These are phyloP conservation scores for Eumerus sabulonum DNA, from an alignment of 2,888 invertebrate species.

Conservation along the genomic window DNA sequence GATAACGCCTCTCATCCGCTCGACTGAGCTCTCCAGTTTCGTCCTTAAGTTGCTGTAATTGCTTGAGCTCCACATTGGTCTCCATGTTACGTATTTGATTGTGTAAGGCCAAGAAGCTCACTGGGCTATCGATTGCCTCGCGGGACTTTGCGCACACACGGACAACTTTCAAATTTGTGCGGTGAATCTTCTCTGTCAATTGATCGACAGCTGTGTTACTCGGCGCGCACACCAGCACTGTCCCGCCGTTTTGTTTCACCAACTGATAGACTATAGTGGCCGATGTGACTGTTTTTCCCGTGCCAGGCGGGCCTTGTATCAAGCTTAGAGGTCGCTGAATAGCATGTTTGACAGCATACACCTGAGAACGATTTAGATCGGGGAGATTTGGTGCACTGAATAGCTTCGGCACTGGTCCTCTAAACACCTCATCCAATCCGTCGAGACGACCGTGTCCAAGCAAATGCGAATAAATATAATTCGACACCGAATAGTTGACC, in stretches of 20 bases:
- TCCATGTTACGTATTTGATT: constrained; percentile 98
- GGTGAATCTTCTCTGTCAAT: constrained; percentile 98
- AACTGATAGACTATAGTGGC: constrained; percentile 99
- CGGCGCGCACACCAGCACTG: constrained; percentile 98
- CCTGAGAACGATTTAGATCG: constrained; percentile 97
- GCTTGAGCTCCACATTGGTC: constrained; percentile 94
- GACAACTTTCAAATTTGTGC: constrained; percentile 95
- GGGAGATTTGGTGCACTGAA: constrained; percentile 98
- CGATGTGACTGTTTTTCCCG: constrained; percentile 99
- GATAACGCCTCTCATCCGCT: constrained; percentile 96
- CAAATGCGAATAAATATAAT: constrained; percentile 97
- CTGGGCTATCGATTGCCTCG: constrained; percentile 98
- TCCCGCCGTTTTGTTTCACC: constrained; percentile 95
- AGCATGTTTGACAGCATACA: constrained; percentile 98
- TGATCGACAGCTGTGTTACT: constrained; percentile 99
- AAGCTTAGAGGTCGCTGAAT: constrained; percentile 96
- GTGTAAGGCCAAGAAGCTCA: constrained; percentile 97
- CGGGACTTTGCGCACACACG: constrained; percentile 98
- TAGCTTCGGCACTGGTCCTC: constrained; percentile 93
- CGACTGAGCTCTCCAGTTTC: constrained; percentile 98
- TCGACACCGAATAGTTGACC: constrained; percentile 97
- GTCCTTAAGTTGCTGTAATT: constrained; percentile 97
- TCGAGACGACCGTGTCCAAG: constrained; percentile 97
- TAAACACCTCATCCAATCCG: constrained; percentile 95
- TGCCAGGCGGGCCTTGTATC: constrained; percentile 93